Evolutionary conservation across 2,888 invertebrate genomes (phyloP).

Genomic region (Cosmorhoe ocellata): DNA sequence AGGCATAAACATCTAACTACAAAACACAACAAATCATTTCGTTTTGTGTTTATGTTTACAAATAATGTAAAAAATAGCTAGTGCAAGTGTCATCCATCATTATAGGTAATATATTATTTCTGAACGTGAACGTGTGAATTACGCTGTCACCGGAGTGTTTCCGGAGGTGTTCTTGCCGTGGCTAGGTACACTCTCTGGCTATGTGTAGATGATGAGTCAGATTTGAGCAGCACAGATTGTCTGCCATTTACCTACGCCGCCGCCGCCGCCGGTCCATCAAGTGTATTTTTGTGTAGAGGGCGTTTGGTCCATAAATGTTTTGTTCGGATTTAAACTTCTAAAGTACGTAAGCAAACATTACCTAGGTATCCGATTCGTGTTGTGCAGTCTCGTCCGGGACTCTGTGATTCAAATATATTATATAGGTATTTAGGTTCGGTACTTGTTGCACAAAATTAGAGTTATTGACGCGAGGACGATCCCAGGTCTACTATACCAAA

Average conservation of each 20-base stretch:
- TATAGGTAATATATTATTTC: not conserved
- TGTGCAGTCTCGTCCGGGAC: not conserved
- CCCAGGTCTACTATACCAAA: too few relatives aligned
- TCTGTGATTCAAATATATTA: not conserved
- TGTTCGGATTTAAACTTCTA: not conserved
- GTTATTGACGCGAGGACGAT: too few relatives aligned
- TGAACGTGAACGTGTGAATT: constrained; percentile 16
- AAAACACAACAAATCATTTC: not conserved
- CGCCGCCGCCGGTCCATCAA: not conserved
- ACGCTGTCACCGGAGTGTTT: constrained; percentile 7
- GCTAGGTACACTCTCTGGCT: not conserved
- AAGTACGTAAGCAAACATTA: not conserved
- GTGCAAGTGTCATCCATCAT: not conserved
- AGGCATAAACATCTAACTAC: constrained; percentile 8
- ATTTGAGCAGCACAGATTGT: constrained; percentile 3
- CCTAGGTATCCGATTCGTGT: not conserved
- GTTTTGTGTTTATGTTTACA: too few relatives aligned
- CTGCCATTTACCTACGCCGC: not conserved
- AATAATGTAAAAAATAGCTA: not conserved
- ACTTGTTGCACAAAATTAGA: too few relatives aligned
- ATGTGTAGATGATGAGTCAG: not conserved
- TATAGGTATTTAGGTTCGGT: too few relatives aligned
- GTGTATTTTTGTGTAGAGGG: constrained; percentile 1
- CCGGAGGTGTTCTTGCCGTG: constrained; percentile 1
- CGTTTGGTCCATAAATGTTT: constrained; percentile 5